Evolutionary conservation across 1,140 invertebrate species (phyloP).

Genomic region (Sesamia nonagrioides): DNA sequence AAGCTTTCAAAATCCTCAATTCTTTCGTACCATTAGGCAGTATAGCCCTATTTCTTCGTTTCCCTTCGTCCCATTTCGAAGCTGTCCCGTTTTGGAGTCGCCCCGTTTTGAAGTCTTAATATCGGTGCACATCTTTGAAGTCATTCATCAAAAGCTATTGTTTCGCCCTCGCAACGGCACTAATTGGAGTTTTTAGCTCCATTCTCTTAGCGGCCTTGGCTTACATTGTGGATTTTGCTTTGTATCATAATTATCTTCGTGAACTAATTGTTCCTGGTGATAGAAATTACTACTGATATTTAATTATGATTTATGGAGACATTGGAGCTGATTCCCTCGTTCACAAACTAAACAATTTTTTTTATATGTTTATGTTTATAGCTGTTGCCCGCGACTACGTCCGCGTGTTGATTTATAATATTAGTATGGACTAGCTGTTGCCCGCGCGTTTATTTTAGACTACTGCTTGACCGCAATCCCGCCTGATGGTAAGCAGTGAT

Average conservation of each 20-base stretch:
- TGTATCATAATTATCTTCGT: constrained; percentile 17
- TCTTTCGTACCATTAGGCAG: constrained; percentile 28
- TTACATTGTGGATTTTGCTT: constrained; percentile 31
- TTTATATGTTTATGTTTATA: too few relatives aligned
- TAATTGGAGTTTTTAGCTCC: constrained; percentile 36
- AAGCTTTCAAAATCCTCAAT: constrained; percentile 33
- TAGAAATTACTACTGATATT: too few relatives aligned
- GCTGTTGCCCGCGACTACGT: too few relatives aligned
- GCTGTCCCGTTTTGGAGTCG: neutral
- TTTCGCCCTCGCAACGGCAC: constrained; percentile 1
- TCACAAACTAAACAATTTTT: too few relatives aligned
- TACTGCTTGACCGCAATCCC: too few relatives aligned
- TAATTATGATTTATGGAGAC: neutral
- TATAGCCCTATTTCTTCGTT: constrained; percentile 19
- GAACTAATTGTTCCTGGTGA: neutral
- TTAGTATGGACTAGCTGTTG: too few relatives aligned
- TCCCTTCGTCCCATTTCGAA: constrained; percentile 4
- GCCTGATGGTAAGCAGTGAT: too few relatives aligned
- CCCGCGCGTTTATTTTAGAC: too few relatives aligned
- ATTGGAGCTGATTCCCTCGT: neutral
- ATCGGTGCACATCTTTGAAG: constrained; percentile 39
- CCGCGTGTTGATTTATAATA: too few relatives aligned
- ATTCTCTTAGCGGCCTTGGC: constrained; percentile 1
- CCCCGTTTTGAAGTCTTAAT: constrained; percentile 27
- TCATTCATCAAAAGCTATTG: constrained; percentile 36